Conservation (phyloP, 2,113 vertebrate genomes). For the Nettapus auritus region DNA sequence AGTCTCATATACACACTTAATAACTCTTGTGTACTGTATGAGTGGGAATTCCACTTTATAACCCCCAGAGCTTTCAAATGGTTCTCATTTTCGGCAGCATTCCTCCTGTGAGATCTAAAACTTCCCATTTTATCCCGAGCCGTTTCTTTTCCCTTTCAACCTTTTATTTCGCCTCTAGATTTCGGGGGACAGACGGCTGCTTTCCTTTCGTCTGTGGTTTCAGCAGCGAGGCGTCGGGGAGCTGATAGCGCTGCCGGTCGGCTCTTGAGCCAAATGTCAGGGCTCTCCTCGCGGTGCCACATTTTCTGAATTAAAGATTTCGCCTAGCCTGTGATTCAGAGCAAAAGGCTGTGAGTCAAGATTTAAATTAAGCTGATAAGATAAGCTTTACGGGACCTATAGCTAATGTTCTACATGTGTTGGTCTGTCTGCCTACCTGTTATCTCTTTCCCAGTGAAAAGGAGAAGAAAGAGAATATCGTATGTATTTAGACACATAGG, state of each 20-base stretch:
- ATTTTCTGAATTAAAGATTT: constrained; percentile 58
- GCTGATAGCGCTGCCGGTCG: background rate
- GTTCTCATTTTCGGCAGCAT: constrained; percentile 79
- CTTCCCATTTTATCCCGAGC: constrained; percentile 63
- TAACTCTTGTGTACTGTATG: constrained; percentile 81
- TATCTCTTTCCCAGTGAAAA: background rate
- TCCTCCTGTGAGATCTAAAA: constrained; percentile 73
- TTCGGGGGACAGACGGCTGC: background rate
- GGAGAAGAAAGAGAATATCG: background rate
- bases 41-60: constrained; percentile 82
- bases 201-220: constrained; percentile 37
- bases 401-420: constrained; percentile 60
- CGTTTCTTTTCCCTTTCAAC: constrained; percentile 57
- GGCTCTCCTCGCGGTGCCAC: constrained; percentile 34
- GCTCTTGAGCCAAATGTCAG: constrained; percentile 44
- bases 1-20: constrained; percentile 82
- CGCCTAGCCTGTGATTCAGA: background rate
- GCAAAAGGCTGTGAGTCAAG: background rate
- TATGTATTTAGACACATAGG: background rate
- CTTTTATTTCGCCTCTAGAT: constrained; percentile 11
- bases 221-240: background rate
- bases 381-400: constrained; percentile 36
- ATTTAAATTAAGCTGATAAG: constrained; percentile 56
- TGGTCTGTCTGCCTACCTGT: constrained; percentile 39
- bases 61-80: constrained; percentile 78